These are phyloP conservation scores for Trachymyrmex cornetzi DNA, from an alignment of 1,140 invertebrate genomes.

Conservation along the genomic window DNA sequence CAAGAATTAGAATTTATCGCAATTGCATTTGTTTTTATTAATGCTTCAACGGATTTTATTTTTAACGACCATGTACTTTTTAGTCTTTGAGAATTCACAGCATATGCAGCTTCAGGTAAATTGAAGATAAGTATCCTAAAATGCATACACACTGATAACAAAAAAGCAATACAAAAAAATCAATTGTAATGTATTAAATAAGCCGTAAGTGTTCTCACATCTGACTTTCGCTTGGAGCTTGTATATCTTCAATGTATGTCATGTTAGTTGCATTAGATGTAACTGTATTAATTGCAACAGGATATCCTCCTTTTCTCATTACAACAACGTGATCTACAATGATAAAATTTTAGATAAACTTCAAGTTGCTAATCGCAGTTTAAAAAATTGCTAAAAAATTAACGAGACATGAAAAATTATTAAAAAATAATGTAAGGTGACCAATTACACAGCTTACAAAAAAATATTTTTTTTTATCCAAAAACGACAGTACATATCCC, in stretches of 20 bases:
- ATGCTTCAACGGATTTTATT: slow-evolving; percentile 83
- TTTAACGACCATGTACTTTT: slow-evolving; percentile 77
- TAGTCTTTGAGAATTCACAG: slow-evolving; percentile 82
- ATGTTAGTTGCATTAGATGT: slow-evolving; percentile 60
- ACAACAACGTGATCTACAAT: slow-evolving; percentile 87
- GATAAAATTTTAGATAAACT: slow-evolving; percentile 56
- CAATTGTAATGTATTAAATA: slow-evolving; percentile 28
- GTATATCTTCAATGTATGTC: slow-evolving; percentile 82
- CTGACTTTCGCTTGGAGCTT: slow-evolving; percentile 81
- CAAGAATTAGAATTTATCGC: slow-evolving; percentile 82
- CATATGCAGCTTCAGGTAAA: slow-evolving; percentile 80
- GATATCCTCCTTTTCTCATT: slow-evolving; percentile 86
- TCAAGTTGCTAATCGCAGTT: not conserved
- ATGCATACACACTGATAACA: slow-evolving; percentile 57
- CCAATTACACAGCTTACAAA: too few relatives aligned
- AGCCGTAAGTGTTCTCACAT: slow-evolving; percentile 82
- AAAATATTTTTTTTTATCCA: too few relatives aligned
- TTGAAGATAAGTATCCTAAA: slow-evolving; percentile 85
- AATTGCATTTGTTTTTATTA: slow-evolving; percentile 81
- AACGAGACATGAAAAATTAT: not conserved
- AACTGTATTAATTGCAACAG: slow-evolving; percentile 82
- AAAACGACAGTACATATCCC: too few relatives aligned
- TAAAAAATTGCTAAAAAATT: not conserved
- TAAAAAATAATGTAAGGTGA: not conserved
- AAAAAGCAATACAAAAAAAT: not conserved